These are phyloP conservation scores for Enteromius radiatus DNA, from an alignment of 2,797 vertebrate genomes.

Conservation along the genomic window DNA sequence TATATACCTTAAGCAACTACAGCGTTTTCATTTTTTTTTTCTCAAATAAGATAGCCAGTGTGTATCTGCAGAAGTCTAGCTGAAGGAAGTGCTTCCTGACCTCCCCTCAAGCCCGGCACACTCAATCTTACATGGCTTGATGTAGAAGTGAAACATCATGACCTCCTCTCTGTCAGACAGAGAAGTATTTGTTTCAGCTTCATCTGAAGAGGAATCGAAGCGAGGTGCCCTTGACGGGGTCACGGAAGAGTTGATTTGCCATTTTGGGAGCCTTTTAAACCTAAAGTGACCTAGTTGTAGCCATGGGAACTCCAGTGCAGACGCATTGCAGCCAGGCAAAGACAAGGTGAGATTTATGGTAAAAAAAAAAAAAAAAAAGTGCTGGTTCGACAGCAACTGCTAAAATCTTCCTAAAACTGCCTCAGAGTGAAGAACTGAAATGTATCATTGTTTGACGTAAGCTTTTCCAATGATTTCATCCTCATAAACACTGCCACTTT, in stretches of 20 bases:
- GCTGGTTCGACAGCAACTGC: not conserved
- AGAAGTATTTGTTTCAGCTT: conserved; percentile 43
- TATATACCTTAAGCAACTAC: conserved; percentile 62
- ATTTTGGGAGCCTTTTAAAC: conserved; percentile 50
- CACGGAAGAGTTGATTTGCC: conserved; percentile 57
- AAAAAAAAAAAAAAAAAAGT: too few relatives aligned
- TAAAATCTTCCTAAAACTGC: not conserved
- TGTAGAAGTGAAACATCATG: conserved; percentile 47
- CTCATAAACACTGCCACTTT: not conserved
- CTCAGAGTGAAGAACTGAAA: too few relatives aligned
- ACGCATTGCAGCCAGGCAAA: conserved; percentile 24
- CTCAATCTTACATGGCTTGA: conserved; percentile 31
- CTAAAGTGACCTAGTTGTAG: conserved; percentile 60
- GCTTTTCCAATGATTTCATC: not conserved
- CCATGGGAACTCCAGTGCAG: not conserved
- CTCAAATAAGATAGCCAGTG: conserved; percentile 53
- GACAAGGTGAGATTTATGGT: conserved; percentile 32
- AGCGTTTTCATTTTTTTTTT: conserved; percentile 70
- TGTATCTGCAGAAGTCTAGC: conserved; percentile 14
- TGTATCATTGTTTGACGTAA: too few relatives aligned
- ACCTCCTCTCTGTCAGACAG: conserved; percentile 38
- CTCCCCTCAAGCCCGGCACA: conserved; percentile 35
- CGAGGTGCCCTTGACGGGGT: conserved; percentile 47
- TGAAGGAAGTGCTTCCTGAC: conserved; percentile 48
- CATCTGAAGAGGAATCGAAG: conserved; percentile 45